Percentiles rank a stretch among this genome's conserved stretches.
phyloP scores from a whole-genome alignment of 2,797 vertebrate species.

The Neomorphus geoffroyi region DNA sequence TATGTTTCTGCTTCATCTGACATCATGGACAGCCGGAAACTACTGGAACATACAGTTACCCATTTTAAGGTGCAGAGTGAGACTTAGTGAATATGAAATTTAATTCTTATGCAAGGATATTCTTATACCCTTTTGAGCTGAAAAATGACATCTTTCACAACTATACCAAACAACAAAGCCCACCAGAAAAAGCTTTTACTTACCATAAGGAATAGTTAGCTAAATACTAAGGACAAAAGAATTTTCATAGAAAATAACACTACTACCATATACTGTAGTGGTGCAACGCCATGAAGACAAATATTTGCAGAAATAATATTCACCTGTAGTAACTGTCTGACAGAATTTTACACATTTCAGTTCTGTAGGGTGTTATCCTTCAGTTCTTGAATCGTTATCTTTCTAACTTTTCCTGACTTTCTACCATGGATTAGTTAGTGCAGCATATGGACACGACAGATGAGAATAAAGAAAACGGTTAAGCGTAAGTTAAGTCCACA shows the following conservation, averaged over 20 bases:
- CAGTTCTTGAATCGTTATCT: background rate
- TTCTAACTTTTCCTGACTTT: background rate
- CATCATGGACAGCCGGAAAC: background rate
- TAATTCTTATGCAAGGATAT: background rate
- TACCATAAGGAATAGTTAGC: background rate
- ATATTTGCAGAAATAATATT: background rate
- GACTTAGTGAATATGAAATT: background rate
- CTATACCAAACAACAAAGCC: background rate
- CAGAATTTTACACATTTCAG: background rate
- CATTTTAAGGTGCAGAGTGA: background rate
- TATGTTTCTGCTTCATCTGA: background rate
- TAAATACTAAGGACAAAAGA: background rate
- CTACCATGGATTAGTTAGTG: background rate
- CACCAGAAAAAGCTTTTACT: background rate
- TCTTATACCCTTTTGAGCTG: background rate
- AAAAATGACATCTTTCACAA: background rate
- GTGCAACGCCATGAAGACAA: background rate
- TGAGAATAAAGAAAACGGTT: background rate
- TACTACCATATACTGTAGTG: background rate
- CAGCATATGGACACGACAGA: background rate
- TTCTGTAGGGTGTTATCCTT: background rate
- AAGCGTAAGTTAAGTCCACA: background rate
- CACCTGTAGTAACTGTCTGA: background rate
- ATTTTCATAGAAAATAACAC: background rate
- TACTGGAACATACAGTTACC: background rate